These are phyloP conservation scores for Maniola hyperantus DNA, from an alignment of 2,888 invertebrate genomes.

Conservation along the genomic window DNA sequence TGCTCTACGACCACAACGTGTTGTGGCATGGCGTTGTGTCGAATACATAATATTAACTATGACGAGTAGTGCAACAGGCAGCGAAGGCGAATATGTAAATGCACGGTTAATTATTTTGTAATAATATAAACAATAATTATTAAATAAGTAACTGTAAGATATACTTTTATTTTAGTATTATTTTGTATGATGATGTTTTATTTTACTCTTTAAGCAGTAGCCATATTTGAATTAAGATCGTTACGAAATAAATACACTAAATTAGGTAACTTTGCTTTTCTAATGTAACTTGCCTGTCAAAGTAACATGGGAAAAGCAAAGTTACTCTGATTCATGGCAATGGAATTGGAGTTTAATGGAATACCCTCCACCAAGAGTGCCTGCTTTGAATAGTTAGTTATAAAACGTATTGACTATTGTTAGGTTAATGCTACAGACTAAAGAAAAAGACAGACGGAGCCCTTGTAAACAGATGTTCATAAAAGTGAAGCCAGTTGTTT, in stretches of 20 bases:
- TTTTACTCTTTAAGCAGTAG: constrained; percentile 30
- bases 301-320: neutral
- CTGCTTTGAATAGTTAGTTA: constrained; percentile 55
- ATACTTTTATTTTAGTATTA: constrained; percentile 34
- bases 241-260: constrained; percentile 5
- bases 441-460: neutral
- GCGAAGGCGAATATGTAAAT: too few species aligned
- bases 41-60: too few species aligned
- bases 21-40: too few species aligned
- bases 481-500: neutral
- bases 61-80: too few species aligned
- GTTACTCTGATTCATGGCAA: neutral
- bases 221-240: constrained; percentile 33
- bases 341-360: constrained; percentile 29
- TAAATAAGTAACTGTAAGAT: constrained; percentile 20
- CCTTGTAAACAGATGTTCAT: neutral
- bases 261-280: too few species aligned
- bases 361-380: constrained; percentile 62
- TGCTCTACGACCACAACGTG: too few species aligned
- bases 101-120: constrained; percentile 12
- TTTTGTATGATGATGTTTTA: constrained; percentile 35
- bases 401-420: constrained; percentile 36
- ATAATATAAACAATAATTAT: constrained; percentile 15
- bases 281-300: neutral
- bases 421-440: constrained; percentile 36